A percentile compares a stretch with the other conserved stretches of the same genome.
phyloP scores from a whole-genome alignment of 1,140 invertebrate species.

The Drosophila pseudoobscura region DNA sequence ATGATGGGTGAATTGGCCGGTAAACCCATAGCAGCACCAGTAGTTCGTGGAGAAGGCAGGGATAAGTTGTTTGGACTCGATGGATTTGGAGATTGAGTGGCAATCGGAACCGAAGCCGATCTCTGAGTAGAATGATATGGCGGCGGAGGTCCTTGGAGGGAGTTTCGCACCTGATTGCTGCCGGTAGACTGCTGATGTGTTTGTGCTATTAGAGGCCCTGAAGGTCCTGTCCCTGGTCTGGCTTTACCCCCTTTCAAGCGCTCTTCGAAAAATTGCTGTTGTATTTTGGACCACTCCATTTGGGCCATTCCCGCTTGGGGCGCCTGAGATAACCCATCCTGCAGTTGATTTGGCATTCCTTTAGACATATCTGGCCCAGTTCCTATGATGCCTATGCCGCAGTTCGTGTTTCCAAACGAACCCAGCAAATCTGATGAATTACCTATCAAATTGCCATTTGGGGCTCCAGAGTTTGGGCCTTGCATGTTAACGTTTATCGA shows the following conservation, averaged over 20 bases:
- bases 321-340: constrained; percentile 84
- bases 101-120: constrained; percentile 93
- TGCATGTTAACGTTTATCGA: constrained; percentile 37
- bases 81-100: constrained; percentile 88
- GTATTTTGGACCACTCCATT: constrained; percentile 95
- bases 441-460: constrained; percentile 38
- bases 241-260: constrained; percentile 82
- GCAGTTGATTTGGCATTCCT: constrained; percentile 57
- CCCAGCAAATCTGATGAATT: constrained; percentile 56
- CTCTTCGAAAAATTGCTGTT: constrained; percentile 92
- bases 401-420: constrained; percentile 44
- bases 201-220: background rate
- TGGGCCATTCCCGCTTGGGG: constrained; percentile 30
- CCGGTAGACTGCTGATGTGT: constrained; percentile 19
- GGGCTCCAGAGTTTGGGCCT: constrained; percentile 15
- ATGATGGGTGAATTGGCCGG: constrained; percentile 86
- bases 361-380: constrained; percentile 34
- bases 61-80: constrained; percentile 89
- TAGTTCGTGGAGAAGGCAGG: constrained; percentile 88
- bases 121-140: constrained; percentile 92
- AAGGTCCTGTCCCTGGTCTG: constrained; percentile 17
- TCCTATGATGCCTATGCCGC: constrained; percentile 28
- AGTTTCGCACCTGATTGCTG: constrained; percentile 79
- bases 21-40: constrained; percentile 85
- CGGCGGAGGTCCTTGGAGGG: constrained; percentile 92